Evolutionary conservation across 1,140 invertebrate species (phyloP).

Genomic region (Drosophila ogumai): DNA sequence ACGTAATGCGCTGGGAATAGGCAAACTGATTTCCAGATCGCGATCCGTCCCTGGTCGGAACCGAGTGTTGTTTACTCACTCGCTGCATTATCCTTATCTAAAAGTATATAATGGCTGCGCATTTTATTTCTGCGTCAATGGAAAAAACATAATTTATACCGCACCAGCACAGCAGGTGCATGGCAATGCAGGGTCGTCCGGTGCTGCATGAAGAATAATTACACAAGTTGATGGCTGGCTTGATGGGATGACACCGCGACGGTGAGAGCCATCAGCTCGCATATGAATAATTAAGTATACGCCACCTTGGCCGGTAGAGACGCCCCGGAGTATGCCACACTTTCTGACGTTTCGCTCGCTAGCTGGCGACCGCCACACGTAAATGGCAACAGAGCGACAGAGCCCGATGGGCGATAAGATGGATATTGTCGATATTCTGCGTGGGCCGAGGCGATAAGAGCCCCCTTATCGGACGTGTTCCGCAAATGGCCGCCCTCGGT

Average conservation of each 20-base stretch:
- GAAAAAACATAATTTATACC: constrained; percentile 44
- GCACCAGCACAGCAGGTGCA: not conserved
- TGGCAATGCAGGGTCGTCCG: constrained; percentile 9
- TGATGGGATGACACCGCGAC: constrained; percentile 1
- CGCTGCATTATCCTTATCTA: constrained; percentile 43
- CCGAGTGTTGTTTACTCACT: constrained; percentile 24
- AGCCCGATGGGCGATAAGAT: constrained; percentile 22
- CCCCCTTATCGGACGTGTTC: constrained; percentile 27
- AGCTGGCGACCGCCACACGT: constrained; percentile 2
- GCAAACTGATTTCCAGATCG: constrained; percentile 32
- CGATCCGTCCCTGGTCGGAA: constrained; percentile 2
- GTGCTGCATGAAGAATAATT: constrained; percentile 32
- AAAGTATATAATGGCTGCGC: constrained; percentile 21
- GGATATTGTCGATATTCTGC: constrained; percentile 32
- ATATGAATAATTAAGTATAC: constrained; percentile 49
- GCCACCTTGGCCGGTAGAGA: constrained; percentile 17
- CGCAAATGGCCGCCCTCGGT: constrained; percentile 19
- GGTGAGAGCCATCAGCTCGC: constrained; percentile 9
- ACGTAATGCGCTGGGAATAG: constrained; percentile 43
- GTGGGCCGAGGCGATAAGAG: constrained; percentile 35
- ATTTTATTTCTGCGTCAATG: constrained; percentile 51
- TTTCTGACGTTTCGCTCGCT: constrained; percentile 17
- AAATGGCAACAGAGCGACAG: constrained; percentile 6
- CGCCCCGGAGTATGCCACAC: constrained; percentile 34
- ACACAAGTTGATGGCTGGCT: constrained; percentile 18